phyloP scores from a whole-genome alignment of 2,113 vertebrate genomes.

The Sorex araneus region DNA sequence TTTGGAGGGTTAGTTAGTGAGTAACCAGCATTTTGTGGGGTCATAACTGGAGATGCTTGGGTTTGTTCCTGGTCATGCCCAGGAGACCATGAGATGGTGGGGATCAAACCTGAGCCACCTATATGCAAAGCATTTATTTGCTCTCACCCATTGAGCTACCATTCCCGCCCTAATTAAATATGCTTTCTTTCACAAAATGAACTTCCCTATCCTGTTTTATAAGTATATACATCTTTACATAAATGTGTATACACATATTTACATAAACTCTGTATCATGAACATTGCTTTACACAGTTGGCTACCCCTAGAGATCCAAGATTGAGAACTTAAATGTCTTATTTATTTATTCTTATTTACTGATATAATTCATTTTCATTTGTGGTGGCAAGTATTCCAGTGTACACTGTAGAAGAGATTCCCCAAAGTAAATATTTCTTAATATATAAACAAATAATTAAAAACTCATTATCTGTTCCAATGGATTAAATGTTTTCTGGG shows the following conservation, averaged over 20 bases:
- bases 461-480: neutral
- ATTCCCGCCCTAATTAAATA: neutral
- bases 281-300: constrained; percentile 19
- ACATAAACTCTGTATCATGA: neutral
- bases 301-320: neutral
- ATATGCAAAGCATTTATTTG: too few relatives aligned
- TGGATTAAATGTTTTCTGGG: constrained; percentile 38
- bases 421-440: neutral
- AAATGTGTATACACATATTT: neutral
- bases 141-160: neutral
- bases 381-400: neutral
- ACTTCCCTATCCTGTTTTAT: neutral
- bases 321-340: constrained; percentile 38
- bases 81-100: too few relatives aligned
- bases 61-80: too few relatives aligned
- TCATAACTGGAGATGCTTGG: too few relatives aligned
- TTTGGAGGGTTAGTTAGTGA: neutral
- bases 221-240: neutral
- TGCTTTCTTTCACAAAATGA: constrained; percentile 38
- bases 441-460: constrained; percentile 15
- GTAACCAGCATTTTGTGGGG: neutral
- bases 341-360: neutral
- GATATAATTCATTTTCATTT: neutral
- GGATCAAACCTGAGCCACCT: too few relatives aligned
- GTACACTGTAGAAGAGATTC: neutral